Conservation (phyloP, 1,140 invertebrate species). For the Megalonaias nervosa region DNA sequence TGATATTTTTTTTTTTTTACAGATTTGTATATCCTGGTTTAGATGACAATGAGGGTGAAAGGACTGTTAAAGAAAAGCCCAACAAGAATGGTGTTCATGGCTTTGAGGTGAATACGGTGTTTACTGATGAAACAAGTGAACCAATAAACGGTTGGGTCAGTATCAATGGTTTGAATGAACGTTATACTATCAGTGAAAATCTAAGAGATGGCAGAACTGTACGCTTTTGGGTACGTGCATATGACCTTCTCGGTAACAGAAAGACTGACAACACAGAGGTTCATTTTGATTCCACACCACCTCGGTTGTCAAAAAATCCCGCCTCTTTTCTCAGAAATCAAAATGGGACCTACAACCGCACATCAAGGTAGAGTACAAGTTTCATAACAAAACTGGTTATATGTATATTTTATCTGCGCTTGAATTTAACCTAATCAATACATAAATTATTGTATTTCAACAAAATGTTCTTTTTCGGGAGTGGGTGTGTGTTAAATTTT, state of each 20-base stretch:
- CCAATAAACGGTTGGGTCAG: background rate
- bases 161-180: background rate
- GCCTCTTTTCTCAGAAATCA: background rate
- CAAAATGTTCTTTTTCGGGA: too few species aligned
- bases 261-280: constrained; percentile 22
- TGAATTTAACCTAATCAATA: too few species aligned
- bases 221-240: constrained; percentile 25
- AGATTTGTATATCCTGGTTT: constrained; percentile 15
- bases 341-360: background rate
- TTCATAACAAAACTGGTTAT: too few species aligned
- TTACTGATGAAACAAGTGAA: background rate
- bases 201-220: constrained; percentile 14
- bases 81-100: constrained; percentile 23
- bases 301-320: background rate
- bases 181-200: background rate
- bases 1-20: background rate
- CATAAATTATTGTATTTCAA: too few species aligned
- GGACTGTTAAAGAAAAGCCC: constrained; percentile 7
- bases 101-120: constrained; percentile 8
- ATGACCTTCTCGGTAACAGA: constrained; percentile 23
- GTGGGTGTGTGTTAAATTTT: too few species aligned
- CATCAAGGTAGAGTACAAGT: constrained; percentile 10
- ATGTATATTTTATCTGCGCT: too few species aligned
- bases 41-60: constrained; percentile 17
- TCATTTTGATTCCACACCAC: constrained; percentile 20